Conservation (phyloP, 2,113 vertebrate species). For the Poeciliopsis turrubarensis region DNA sequence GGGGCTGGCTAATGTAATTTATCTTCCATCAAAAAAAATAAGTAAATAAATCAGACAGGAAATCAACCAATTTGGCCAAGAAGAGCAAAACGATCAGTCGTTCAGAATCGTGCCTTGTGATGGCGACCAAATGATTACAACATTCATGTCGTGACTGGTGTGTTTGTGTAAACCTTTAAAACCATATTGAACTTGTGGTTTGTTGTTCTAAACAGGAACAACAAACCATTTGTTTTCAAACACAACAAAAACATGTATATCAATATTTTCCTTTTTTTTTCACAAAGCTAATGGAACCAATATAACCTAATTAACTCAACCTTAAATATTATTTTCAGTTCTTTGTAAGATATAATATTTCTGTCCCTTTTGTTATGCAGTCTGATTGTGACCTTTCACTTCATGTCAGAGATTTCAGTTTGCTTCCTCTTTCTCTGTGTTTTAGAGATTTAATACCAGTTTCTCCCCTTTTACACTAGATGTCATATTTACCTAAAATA, state of each 20-base stretch:
- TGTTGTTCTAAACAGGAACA: neutral
- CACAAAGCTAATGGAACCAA: neutral
- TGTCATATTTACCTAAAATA: neutral
- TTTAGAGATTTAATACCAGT: neutral
- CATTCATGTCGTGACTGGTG: too few species aligned
- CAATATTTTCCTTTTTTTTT: neutral
- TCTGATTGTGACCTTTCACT: neutral
- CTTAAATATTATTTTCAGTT: neutral
- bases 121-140: neutral
- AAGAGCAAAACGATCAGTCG: neutral
- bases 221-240: neutral
- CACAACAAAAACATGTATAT: too few species aligned
- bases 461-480: neutral
- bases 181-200: too few species aligned
- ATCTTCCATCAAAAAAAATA: neutral
- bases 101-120: neutral
- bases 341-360: neutral
- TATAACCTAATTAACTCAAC: neutral
- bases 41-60: neutral
- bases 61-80: neutral
- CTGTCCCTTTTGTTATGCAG: neutral
- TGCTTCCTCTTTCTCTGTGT: neutral
- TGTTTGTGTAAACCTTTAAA: too few species aligned
- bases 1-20: too few species aligned
- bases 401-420: neutral